These are phyloP conservation scores for Bufotes viridis DNA, from an alignment of 2,797 vertebrate species.

Conservation along the genomic window DNA sequence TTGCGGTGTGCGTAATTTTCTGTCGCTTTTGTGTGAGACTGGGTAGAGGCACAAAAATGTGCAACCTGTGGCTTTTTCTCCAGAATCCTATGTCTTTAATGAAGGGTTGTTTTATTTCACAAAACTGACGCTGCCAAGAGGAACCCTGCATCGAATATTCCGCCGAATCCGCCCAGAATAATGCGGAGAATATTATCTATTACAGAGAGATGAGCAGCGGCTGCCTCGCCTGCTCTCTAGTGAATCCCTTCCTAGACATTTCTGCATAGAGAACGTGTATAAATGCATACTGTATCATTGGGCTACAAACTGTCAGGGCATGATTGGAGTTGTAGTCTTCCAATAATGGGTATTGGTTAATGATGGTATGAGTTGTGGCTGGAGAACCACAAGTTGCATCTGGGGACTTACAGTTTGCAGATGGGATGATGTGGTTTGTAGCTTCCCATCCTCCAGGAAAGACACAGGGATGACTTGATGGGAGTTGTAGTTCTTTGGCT, in stretches of 20 bases:
- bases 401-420: no score
- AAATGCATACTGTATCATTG: neutral
- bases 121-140: neutral
- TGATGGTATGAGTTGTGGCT: no score
- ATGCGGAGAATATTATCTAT: slow-evolving; percentile 4
- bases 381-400: no score
- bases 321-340: no score
- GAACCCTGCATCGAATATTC: neutral
- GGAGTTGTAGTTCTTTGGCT: no score
- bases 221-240: neutral
- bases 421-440: no score
- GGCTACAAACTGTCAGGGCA: neutral
- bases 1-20: slow-evolving; percentile 42
- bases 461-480: no score
- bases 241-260: neutral
- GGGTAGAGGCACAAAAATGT: slow-evolving; percentile 24
- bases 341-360: no score
- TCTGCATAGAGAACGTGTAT: neutral
- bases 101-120: neutral
- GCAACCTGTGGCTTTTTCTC: slow-evolving; percentile 18
- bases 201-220: neutral
- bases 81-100: neutral
- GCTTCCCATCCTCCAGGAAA: no score
- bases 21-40: neutral
- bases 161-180: neutral